Base-by-base conservation (phyloP, 2,113 vertebrate species). In the Hyla sarda region DNA sequence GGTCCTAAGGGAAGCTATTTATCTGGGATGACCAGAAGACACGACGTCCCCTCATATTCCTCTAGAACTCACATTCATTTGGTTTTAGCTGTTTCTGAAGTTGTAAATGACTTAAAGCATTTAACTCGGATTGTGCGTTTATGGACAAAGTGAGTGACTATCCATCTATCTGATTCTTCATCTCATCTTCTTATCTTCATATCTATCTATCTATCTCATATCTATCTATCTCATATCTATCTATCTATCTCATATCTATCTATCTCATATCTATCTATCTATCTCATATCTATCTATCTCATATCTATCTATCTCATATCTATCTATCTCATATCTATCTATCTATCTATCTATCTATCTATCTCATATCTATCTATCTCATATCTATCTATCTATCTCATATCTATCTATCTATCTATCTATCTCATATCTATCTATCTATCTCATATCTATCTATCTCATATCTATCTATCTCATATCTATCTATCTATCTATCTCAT, bases 31-130 rank as follows among this genome's bases (percentile, higher is more conserved):
- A 80, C 84, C 48, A 80, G 50, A 47, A 86, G 65, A 80, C 62
- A 69, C 32, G 62, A 32, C 84, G 58, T 19, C 17, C 34, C 37
- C 67, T 81, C 32, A 56, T 72, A 73, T 80, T 79, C 65, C 62
- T 47, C 79, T 50, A 81, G 81, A 81, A 86, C 72, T 60, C 85
- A 81, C 50, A 60, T 73, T 86, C 76, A 86, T 86, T 86, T 72
- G 58, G 34, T 56, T 80, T 72, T 60, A 71, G 32, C 34, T 60
- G 48, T 86, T 73, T 86, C 41, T 60, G n/a, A 72, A 80, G 65
- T 81, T 73, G 30, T 45, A 78, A 80, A 80, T 56, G 77, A 74
- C 58, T 86, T 86, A 73, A 81, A 86, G 69, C 67, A 45, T 48
- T 73, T n/a, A 62, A 12, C 72, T 79, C 30, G 58, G n/a, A 47